Evolutionary conservation across 1,140 invertebrate species (phyloP).

Genomic region (Drosophila neocordata): DNA sequence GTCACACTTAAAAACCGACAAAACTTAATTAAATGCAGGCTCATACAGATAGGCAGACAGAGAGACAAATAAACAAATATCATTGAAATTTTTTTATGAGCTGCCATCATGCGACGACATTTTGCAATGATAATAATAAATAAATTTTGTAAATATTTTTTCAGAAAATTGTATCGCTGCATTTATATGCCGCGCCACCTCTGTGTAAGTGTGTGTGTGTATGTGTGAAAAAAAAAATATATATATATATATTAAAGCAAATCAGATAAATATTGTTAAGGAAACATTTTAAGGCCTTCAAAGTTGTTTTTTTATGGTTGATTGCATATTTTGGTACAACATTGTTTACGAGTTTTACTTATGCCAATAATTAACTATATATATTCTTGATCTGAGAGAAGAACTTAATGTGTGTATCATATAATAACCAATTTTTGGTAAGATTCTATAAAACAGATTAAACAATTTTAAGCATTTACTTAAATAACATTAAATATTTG

Average conservation of each 20-base stretch:
- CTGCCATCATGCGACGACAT: conserved; percentile 14
- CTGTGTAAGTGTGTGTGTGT: neutral
- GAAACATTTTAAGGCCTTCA: conserved; percentile 10
- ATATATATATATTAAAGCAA: conserved; percentile 39
- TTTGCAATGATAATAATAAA: conserved; percentile 39
- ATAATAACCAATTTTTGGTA: no score
- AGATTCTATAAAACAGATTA: no score
- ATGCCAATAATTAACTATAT: no score
- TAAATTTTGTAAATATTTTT: conserved; percentile 52
- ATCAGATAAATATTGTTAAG: conserved; percentile 36
- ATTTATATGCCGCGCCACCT: no score
- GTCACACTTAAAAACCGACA: conserved; percentile 56
- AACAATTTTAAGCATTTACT: no score
- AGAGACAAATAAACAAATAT: conserved; percentile 43
- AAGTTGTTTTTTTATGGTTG: no score
- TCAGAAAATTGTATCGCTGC: neutral
- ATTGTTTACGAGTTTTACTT: no score
- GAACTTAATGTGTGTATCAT: no score
- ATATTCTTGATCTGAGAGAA: no score
- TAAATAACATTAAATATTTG: neutral
- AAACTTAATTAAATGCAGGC: conserved; percentile 77
- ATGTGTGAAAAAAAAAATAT: conserved; percentile 33
- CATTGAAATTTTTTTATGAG: conserved; percentile 32
- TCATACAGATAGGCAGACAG: conserved; percentile 13
- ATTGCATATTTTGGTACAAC: no score